Evolutionary conservation across 2,113 vertebrate genomes (phyloP).

Genomic region (Colistium nudipinnis): DNA sequence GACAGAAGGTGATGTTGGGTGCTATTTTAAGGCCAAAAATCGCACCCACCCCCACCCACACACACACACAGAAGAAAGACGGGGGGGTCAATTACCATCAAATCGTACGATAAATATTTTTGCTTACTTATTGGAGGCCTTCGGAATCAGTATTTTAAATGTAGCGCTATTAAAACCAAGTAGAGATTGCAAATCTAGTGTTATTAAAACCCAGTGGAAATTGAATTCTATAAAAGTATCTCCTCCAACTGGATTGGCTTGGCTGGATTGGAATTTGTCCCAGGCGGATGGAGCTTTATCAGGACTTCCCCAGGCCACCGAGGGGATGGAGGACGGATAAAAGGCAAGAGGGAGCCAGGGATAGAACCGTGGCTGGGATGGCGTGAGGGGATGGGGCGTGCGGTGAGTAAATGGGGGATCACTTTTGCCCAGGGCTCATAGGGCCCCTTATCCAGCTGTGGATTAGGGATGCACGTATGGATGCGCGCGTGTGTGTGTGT

Average conservation of each 20-base stretch:
- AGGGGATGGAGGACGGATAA: constrained; percentile 40
- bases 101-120: background rate
- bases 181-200: too few species aligned
- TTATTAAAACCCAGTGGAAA: constrained; percentile 32
- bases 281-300: constrained; percentile 63
- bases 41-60: background rate
- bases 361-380: constrained; percentile 42
- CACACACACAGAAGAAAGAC: background rate
- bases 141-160: constrained; percentile 4
- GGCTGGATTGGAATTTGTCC: constrained; percentile 20
- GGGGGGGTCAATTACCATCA: constrained; percentile 15
- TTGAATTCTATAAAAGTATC: constrained; percentile 36
- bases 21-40: background rate
- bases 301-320: constrained; percentile 58
- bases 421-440: constrained; percentile 56
- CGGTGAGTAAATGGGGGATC: constrained; percentile 60
- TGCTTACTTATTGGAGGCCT: background rate
- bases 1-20: constrained; percentile 1
- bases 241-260: background rate
- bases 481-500: constrained; percentile 34
- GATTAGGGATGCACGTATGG: constrained; percentile 47
- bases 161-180: constrained; percentile 16
- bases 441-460: constrained; percentile 55
- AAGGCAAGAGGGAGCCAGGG: constrained; percentile 17
- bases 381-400: constrained; percentile 42